phyloP scores from a whole-genome alignment of 2,888 invertebrate species.

The Agriotes lineatus region DNA sequence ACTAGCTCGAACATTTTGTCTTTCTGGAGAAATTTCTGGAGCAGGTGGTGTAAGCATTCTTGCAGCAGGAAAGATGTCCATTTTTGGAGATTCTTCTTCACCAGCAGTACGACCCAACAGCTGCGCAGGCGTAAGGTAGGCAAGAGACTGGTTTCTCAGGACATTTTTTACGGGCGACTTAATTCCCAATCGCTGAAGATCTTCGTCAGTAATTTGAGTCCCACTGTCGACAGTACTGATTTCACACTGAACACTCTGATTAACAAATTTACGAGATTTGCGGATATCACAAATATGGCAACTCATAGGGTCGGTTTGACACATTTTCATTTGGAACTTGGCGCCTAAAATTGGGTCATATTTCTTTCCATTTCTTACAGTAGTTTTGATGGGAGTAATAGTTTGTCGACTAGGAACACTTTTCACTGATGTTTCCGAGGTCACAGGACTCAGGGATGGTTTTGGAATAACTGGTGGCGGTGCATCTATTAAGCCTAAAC shows the following conservation, averaged over 20 bases:
- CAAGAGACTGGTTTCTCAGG: slow-evolving; percentile 59
- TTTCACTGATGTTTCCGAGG: not conserved
- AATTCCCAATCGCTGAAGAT: slow-evolving; percentile 51
- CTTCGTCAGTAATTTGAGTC: slow-evolving; percentile 61
- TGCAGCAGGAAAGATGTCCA: not conserved
- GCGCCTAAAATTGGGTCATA: slow-evolving; percentile 16
- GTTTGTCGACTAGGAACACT: not conserved
- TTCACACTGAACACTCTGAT: slow-evolving; percentile 53
- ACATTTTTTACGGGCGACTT: slow-evolving; percentile 52
- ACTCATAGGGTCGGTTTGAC: slow-evolving; percentile 55
- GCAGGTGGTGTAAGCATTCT: slow-evolving; percentile 1
- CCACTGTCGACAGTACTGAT: slow-evolving; percentile 54
- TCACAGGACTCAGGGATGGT: not conserved
- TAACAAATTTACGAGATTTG: slow-evolving; percentile 50
- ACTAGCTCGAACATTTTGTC: not conserved
- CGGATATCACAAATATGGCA: slow-evolving; percentile 59
- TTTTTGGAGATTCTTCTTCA: not conserved
- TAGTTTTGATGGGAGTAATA: not conserved
- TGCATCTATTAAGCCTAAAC: slow-evolving; percentile 32
- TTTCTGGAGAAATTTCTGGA: slow-evolving; percentile 12
- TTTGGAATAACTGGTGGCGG: not conserved
- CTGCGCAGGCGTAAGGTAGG: slow-evolving; percentile 63
- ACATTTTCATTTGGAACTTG: slow-evolving; percentile 47
- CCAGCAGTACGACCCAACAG: slow-evolving; percentile 52
- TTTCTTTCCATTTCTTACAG: not conserved